Conservation (phyloP, 2,113 vertebrate genomes). For the Phylloscopus trochilus region DNA sequence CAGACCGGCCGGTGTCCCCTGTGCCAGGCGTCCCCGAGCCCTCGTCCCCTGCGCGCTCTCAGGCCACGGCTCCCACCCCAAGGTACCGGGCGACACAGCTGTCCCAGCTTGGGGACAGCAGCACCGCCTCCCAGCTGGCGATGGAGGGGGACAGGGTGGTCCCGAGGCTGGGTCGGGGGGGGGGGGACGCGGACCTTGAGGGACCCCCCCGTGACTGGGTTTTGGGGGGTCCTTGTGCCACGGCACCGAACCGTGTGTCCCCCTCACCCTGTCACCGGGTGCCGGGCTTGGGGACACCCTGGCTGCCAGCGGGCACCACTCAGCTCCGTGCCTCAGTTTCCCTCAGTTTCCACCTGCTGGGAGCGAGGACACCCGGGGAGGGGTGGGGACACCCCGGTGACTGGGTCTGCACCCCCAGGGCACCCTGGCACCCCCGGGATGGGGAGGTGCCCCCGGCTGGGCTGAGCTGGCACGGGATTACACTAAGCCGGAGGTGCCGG, state of each 20-base stretch:
- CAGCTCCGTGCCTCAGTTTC: not conserved
- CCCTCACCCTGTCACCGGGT: not conserved
- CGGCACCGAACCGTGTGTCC: not conserved
- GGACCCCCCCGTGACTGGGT: not conserved
- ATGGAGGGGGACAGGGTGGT: not conserved
- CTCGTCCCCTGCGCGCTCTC: not conserved
- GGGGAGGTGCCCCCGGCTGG: not conserved
- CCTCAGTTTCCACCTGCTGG: not conserved
- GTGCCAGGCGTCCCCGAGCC: not conserved
- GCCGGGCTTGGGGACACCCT: not conserved
- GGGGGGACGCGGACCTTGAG: too few species aligned
- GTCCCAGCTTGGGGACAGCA: not conserved
- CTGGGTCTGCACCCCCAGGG: not conserved
- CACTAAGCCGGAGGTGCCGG: not conserved
- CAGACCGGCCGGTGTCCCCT: not conserved
- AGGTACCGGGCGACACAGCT: not conserved
- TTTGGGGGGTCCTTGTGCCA: not conserved
- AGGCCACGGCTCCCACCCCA: not conserved
- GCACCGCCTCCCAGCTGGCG: not conserved
- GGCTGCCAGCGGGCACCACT: not conserved
- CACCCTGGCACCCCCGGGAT: not conserved
- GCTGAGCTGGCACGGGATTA: not conserved
- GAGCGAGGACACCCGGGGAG: not conserved
- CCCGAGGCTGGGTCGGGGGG: not conserved
- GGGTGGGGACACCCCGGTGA: not conserved